Base-by-base conservation (phyloP, 1,140 invertebrate genomes). In the Neotoxoptera formosana region DNA sequence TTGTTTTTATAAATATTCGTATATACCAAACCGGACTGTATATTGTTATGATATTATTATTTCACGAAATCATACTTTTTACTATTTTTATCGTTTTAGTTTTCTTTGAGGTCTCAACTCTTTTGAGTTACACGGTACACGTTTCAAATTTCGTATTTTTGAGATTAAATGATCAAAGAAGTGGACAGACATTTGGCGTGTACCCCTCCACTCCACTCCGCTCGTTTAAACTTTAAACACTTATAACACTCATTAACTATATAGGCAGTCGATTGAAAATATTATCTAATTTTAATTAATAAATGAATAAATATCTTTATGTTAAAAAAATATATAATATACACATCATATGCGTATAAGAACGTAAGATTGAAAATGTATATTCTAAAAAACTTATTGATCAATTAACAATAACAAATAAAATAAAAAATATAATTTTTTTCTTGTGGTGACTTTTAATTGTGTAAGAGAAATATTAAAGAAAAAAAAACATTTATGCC, bases 271-370 rank as follows among this genome's bases (percentile, higher is more conserved):
- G 41, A 41, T 53, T 56, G 7, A 25, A 56, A 56, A 25, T 25
- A 56, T 25, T 56, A 25, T 56, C 25, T 56, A n/a, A n/a, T n/a
- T n/a, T n/a, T n/a, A n/a, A n/a, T n/a, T n/a, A n/a, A n/a, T n/a
- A n/a, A n/a, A n/a, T n/a, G n/a, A n/a, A n/a, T n/a, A n/a, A n/a
- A n/a, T n/a, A n/a, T n/a, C n/a, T n/a, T n/a, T n/a, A n/a, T n/a
- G n/a, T n/a, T n/a, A n/a, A 41, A 41, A 41, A 41, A 41, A 51
- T 21, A 51, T 51, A 20, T 51, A 51, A 20, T 51, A 51, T 51
- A 51, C 0, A 23, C 7, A 6, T 7, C 51, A 23, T n/a, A n/a
- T n/a, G n/a, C 2, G 6, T 20, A 53, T 17, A 1, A 0, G 6
- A 76, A 76, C n/a, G 1, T 76, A 76, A 17, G 9, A 17, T 67